Base-by-base conservation (phyloP, 2,113 vertebrate species). In the Nycticryphes semicollaris region DNA sequence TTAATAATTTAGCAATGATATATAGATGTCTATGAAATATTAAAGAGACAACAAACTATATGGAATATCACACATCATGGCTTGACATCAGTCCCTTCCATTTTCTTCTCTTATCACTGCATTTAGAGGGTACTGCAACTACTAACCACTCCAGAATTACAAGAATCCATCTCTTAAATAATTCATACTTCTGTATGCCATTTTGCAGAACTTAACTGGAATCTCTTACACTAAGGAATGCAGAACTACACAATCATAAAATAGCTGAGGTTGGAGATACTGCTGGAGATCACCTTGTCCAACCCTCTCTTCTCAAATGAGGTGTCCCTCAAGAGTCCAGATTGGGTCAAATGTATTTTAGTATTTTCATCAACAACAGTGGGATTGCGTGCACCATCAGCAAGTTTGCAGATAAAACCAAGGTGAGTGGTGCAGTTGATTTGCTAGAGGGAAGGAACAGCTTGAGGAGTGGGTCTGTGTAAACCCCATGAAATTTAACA, bases 1-100 rank as follows among this genome's bases (percentile, higher is more conserved):
- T 97, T 37, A 98, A 98, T 97, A 96, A 97, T 97, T 97, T 92
- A 98, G 47, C 54, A 97, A 57, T 33, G 97, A 94, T 94, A 95
- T 96, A 95, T 90, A n/a, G n/a, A 97, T 59, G 57, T 17, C 72
- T 86, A 96, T 96, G 66, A 97, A 98, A 97, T 95, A 97, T 95
- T 97, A 94, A 97, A 97, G 28, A 28, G 27, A 79, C 79, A 83
- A 78, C 60, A 82, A 87, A 84, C 93, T 93, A 72, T 21, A 54
- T 72, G 43, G 73, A 96, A 77, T 92, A 85, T 93, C 84, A 87
- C 23, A 95, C 41, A 90, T 74, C 47, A 64, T 63, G 37, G 10
- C 8, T 88, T 96, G 68, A 88, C 89, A 89, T 68, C 45, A 37
- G n/a, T 77, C 8, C 7, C 9, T 12, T 22, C 22, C 22, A 6